Evolutionary conservation across 2,797 vertebrate species (phyloP).

Genomic region (Propithecus deckenii): DNA sequence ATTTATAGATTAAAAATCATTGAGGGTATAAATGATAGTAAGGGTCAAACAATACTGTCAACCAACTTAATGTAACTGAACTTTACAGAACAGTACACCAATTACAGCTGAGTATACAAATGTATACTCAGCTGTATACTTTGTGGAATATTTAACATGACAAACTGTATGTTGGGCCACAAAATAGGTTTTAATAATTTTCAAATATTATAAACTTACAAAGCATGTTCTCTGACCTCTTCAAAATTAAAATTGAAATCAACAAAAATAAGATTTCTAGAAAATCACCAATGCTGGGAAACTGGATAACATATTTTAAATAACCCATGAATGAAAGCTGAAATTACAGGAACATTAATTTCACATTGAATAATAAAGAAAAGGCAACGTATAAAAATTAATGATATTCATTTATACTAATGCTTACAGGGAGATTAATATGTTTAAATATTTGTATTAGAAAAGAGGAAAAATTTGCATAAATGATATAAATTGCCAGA

Average conservation of each 20-base stretch:
- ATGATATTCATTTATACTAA: not conserved
- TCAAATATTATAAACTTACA: not conserved
- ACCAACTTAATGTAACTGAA: not conserved
- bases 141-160: not conserved
- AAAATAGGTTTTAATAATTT: not conserved
- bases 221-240: not conserved
- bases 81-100: not conserved
- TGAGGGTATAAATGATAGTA: not conserved
- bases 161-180: not conserved
- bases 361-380: not conserved
- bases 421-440: not conserved
- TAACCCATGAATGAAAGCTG: not conserved
- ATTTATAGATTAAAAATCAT: not conserved
- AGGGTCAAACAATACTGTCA: not conserved
- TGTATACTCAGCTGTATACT: no score
- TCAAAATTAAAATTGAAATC: not conserved
- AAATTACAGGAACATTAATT: not conserved
- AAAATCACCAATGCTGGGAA: not conserved
- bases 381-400: not conserved
- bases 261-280: not conserved
- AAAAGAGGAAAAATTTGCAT: not conserved
- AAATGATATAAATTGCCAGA: not conserved
- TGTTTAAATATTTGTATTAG: not conserved
- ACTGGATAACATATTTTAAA: not conserved
- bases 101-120: not conserved